Conservation (phyloP, 2,888 invertebrate species). For the Synanthedon tipuliformis region DNA sequence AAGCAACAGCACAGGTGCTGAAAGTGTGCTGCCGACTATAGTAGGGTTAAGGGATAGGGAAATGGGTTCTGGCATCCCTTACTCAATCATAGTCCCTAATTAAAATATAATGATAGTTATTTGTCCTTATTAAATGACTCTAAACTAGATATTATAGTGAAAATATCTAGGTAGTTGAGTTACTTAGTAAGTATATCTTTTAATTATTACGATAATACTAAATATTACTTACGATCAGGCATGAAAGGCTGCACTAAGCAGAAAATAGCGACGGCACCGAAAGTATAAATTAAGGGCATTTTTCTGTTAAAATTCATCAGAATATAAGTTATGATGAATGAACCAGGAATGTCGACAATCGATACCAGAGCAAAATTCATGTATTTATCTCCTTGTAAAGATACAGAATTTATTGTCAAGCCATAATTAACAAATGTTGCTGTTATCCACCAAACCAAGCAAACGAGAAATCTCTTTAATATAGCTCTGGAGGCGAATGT, state of each 20-base stretch:
- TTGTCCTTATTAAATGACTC: too few relatives aligned
- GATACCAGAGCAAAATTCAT: constrained; percentile 2
- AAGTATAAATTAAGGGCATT: constrained; percentile 50
- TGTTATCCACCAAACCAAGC: constrained; percentile 45
- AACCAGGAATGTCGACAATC: constrained; percentile 1
- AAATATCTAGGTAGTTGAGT: too few relatives aligned
- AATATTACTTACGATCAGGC: constrained; percentile 49
- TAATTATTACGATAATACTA: too few relatives aligned
- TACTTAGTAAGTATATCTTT: too few relatives aligned
- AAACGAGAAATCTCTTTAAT: constrained; percentile 42
- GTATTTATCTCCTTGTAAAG: constrained; percentile 1
- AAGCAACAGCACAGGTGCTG: too few relatives aligned
- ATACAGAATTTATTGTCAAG: constrained; percentile 2
- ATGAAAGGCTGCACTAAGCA: constrained; percentile 73
- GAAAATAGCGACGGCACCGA: constrained; percentile 65
- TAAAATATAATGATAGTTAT: too few relatives aligned
- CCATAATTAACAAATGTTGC: constrained; percentile 2
- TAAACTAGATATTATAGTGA: too few relatives aligned
- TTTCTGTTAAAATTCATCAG: constrained; percentile 52
- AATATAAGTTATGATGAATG: not conserved
- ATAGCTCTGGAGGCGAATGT: constrained; percentile 40
- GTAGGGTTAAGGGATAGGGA: too few relatives aligned
- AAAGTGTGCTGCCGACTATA: too few relatives aligned
- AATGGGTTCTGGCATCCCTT: too few relatives aligned
- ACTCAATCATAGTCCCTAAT: too few relatives aligned